Percentiles rank a stretch among this genome's conserved stretches.
Conservation (phyloP, 2,113 vertebrate species). For the Chionis minor region DNA sequence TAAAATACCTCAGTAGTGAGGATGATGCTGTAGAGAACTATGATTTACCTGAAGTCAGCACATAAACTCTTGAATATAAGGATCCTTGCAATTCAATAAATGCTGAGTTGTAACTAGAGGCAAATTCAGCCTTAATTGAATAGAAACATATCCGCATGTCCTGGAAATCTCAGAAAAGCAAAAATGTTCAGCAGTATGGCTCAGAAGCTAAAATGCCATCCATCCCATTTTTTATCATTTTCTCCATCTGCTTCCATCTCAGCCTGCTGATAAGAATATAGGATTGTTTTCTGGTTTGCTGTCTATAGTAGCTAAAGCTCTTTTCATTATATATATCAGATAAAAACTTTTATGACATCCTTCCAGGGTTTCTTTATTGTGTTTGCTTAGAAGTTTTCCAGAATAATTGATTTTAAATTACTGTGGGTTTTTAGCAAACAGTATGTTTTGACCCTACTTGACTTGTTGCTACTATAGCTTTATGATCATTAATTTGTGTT, state of each 20-base stretch:
- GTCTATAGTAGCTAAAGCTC: not conserved
- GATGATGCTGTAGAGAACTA: not conserved
- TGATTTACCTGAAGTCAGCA: conserved; percentile 48
- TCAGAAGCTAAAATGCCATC: conserved; percentile 24
- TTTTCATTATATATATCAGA: not conserved
- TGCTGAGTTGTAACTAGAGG: conserved; percentile 27
- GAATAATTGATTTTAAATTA: not conserved
- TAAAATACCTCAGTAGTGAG: not conserved
- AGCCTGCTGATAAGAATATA: not conserved
- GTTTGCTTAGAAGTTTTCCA: not conserved
- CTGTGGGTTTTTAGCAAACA: not conserved
- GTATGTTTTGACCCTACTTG: not conserved
- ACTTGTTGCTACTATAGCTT: not conserved
- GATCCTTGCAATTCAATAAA: conserved; percentile 1
- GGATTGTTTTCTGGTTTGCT: conserved; percentile 5
- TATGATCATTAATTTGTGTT: not conserved
- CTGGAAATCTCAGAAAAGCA: conserved; percentile 27
- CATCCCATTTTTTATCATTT: not conserved
- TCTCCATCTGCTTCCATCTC: conserved; percentile 22
- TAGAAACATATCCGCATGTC: not conserved
- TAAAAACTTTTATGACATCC: not conserved
- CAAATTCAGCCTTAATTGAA: not conserved
- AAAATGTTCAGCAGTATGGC: not conserved
- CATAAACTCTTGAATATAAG: conserved; percentile 1
- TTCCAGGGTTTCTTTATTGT: not conserved